Percentiles rank a stretch among this genome's conserved stretches.
These are phyloP conservation scores for Drosophila antonietae DNA, from an alignment of 2,888 invertebrate genomes.

Conservation along the genomic window DNA sequence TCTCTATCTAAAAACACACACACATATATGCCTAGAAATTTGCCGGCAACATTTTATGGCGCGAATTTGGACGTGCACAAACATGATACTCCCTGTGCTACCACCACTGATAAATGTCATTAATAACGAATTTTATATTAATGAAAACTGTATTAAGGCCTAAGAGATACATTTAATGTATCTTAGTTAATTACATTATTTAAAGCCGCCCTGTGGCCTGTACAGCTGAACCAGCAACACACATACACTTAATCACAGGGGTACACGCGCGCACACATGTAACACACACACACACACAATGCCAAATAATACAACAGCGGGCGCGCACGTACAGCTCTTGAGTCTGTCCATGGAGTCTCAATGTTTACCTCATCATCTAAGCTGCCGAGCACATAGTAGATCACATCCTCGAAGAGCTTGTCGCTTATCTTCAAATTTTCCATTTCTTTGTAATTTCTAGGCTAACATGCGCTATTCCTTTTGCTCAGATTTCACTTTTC, in stretches of 20 bases:
- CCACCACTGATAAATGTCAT: neutral
- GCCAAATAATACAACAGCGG: slow-evolving; percentile 40
- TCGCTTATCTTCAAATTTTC: slow-evolving; percentile 83
- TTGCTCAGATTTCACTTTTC: slow-evolving; percentile 69
- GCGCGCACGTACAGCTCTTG: slow-evolving; percentile 35
- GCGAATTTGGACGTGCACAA: slow-evolving; percentile 49
- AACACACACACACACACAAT: slow-evolving; percentile 25
- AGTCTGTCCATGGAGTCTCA: neutral
- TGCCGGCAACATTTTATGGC: slow-evolving; percentile 70
- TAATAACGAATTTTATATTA: neutral
- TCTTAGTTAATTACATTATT: slow-evolving; percentile 12
- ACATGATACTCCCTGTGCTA: slow-evolving; percentile 55
- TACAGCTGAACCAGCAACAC: slow-evolving; percentile 41
- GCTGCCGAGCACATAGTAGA: slow-evolving; percentile 93
- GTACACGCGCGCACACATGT: slow-evolving; percentile 20
- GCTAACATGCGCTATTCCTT: slow-evolving; percentile 44
- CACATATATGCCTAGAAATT: slow-evolving; percentile 22
- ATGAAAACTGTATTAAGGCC: neutral
- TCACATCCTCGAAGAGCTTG: slow-evolving; percentile 91
- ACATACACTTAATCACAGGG: slow-evolving; percentile 16
- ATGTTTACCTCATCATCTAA: slow-evolving; percentile 88
- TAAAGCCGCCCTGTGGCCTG: slow-evolving; percentile 18
- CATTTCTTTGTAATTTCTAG: slow-evolving; percentile 60
- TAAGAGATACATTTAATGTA: neutral
- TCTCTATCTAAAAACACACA: slow-evolving; percentile 31